Conservation (phyloP, 1,140 invertebrate genomes). For the Drosophila bifasciata region DNA sequence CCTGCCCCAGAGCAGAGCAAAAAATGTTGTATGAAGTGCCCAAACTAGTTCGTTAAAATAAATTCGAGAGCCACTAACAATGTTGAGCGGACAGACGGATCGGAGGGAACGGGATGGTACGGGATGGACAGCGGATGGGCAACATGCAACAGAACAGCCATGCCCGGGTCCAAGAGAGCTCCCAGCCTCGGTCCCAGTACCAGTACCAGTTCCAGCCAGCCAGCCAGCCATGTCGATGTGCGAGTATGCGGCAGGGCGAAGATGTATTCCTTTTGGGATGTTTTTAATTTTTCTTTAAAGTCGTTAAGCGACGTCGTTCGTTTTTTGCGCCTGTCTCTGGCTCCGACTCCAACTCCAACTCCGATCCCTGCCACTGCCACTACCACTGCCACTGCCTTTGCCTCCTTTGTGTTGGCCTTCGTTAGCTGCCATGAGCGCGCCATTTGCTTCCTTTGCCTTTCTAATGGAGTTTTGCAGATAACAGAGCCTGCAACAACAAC, state of each 20-base stretch:
- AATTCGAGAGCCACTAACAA: conserved; percentile 82
- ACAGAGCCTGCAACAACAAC: conserved; percentile 47
- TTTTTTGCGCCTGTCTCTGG: conserved; percentile 50
- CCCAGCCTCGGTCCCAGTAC: conserved; percentile 20
- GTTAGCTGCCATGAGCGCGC: conserved; percentile 60
- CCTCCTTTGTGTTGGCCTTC: conserved; percentile 64
- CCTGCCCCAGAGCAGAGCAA: conserved; percentile 13
- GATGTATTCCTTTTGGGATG: conserved; percentile 83
- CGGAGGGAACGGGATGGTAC: background rate
- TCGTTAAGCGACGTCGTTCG: conserved; percentile 76
- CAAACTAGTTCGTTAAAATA: conserved; percentile 83
- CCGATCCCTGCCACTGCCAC: conserved; percentile 1
- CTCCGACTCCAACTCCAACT: conserved; percentile 31
- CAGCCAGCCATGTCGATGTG: conserved; percentile 45
- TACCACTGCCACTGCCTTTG: conserved; percentile 14
- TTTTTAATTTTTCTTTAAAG: conserved; percentile 83
- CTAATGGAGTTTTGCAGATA: conserved; percentile 81
- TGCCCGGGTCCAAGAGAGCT: conserved; percentile 1
- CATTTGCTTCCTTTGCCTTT: conserved; percentile 82
- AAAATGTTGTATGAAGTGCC: conserved; percentile 82
- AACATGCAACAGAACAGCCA: conserved; percentile 63
- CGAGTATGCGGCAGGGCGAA: conserved; percentile 70
- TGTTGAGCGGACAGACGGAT: conserved; percentile 62
- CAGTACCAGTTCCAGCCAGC: conserved; percentile 19
- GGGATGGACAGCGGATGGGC: conserved; percentile 48